These are phyloP conservation scores for Etheostoma perlongum DNA, from an alignment of 2,797 vertebrate genomes.

Conservation along the genomic window DNA sequence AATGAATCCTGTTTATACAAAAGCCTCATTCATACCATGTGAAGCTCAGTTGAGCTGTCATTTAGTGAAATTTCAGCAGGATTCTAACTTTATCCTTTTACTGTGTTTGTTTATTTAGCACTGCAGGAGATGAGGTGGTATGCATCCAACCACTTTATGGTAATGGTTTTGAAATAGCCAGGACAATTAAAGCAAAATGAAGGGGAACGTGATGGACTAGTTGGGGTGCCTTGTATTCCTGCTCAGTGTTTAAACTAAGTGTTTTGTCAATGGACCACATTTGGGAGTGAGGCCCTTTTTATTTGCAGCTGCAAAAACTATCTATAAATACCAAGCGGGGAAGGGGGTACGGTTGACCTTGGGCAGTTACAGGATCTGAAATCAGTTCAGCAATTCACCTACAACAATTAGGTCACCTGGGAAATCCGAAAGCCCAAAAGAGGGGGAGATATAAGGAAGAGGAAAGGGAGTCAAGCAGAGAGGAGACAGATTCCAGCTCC, in stretches of 20 bases:
- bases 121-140: conserved; percentile 63
- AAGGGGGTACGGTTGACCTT: conserved; percentile 40
- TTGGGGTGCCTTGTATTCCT: conserved; percentile 71
- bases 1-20: conserved; percentile 73
- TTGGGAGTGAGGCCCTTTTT: conserved; percentile 60
- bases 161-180: conserved; percentile 76
- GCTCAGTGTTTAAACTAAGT: conserved; percentile 63
- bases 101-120: conserved; percentile 70
- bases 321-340: conserved; percentile 68
- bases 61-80: conserved; percentile 55
- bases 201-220: conserved; percentile 64
- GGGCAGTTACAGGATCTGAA: conserved; percentile 56
- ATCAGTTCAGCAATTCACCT: conserved; percentile 61
- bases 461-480: conserved; percentile 67
- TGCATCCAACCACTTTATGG: conserved; percentile 70
- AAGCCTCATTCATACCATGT: conserved; percentile 68
- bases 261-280: conserved; percentile 66
- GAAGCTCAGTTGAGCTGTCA: conserved; percentile 49
- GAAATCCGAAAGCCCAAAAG: conserved; percentile 44
- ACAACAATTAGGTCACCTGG: conserved; percentile 53
- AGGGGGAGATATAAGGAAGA: conserved; percentile 41
- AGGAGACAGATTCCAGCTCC: conserved; percentile 58
- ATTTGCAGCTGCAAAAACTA: conserved; percentile 74
- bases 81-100: conserved; percentile 73
- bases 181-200: conserved; percentile 77